Percentiles rank a stretch among this genome's conserved stretches.
phyloP scores from a whole-genome alignment of 2,888 invertebrate species.

The Ceratothoa steindachneri region DNA sequence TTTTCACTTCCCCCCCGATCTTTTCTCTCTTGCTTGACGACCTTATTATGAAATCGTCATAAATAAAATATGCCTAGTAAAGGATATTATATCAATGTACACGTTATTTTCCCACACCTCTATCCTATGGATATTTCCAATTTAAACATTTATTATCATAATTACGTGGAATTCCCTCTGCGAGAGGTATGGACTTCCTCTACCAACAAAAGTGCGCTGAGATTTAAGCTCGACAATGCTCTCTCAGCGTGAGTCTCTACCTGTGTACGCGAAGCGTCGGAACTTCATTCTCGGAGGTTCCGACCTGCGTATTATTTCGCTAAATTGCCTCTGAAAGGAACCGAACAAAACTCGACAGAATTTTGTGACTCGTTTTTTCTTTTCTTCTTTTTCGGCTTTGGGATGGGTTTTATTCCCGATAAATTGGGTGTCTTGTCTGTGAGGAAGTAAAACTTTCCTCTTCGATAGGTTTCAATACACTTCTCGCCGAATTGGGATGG shows the following conservation, averaged over 20 bases:
- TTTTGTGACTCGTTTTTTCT: not conserved
- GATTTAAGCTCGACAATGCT: not conserved
- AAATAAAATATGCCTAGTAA: no score
- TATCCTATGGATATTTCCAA: not conserved
- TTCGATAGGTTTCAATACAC: not conserved
- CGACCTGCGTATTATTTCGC: not conserved
- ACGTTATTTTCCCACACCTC: not conserved
- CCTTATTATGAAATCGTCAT: no score
- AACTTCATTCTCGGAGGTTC: not conserved
- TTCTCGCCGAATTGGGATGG: not conserved
- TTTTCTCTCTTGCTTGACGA: no score
- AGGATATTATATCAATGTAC: no score
- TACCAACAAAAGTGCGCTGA: not conserved
- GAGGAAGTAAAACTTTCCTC: not conserved
- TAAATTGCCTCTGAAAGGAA: not conserved
- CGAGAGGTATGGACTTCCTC: not conserved
- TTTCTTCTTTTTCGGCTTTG: not conserved
- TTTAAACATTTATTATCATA: conserved; percentile 3
- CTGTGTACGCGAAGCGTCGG: not conserved
- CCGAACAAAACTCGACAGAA: not conserved
- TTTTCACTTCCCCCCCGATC: no score
- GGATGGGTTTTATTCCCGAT: not conserved
- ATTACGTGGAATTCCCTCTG: not conserved
- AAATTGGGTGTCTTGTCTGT: not conserved
- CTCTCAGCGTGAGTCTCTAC: not conserved